Evolutionary conservation across 2,797 vertebrate species (phyloP).

Genomic region (Tapirus indicus): DNA sequence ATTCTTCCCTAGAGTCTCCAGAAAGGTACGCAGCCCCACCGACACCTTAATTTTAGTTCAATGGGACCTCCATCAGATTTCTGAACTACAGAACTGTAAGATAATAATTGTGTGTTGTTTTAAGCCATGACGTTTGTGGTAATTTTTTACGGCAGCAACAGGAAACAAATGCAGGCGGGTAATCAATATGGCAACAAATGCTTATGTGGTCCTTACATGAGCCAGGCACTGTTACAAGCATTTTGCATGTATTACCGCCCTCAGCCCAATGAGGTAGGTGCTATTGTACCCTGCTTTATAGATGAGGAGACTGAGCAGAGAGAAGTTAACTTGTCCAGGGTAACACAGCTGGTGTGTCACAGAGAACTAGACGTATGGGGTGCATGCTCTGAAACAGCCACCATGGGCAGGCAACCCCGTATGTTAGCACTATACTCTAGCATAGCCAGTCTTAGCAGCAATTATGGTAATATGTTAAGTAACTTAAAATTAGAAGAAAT

Average conservation of each 20-base stretch:
- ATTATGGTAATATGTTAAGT: not conserved
- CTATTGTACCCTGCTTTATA: not conserved
- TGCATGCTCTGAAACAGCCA: not conserved
- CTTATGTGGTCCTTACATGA: not conserved
- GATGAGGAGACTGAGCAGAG: not conserved
- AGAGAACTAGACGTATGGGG: too few relatives aligned
- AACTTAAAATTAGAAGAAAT: not conserved
- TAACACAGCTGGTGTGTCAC: not conserved
- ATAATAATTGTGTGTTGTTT: not conserved
- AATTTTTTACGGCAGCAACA: not conserved
- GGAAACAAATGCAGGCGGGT: not conserved
- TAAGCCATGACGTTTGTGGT: not conserved
- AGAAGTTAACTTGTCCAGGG: not conserved
- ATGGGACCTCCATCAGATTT: not conserved
- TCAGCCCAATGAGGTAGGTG: not conserved
- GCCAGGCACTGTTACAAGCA: too few relatives aligned
- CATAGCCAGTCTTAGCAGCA: not conserved
- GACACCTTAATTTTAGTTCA: not conserved
- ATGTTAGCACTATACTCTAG: accelerated
- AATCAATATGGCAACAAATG: not conserved
- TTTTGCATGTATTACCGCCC: not conserved
- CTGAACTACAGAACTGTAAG: not conserved
- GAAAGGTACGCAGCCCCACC: not conserved
- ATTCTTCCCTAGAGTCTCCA: not conserved
- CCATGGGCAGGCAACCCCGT: accelerated